phyloP scores from a whole-genome alignment of 2,888 invertebrate species.

The Bugula neritina region DNA sequence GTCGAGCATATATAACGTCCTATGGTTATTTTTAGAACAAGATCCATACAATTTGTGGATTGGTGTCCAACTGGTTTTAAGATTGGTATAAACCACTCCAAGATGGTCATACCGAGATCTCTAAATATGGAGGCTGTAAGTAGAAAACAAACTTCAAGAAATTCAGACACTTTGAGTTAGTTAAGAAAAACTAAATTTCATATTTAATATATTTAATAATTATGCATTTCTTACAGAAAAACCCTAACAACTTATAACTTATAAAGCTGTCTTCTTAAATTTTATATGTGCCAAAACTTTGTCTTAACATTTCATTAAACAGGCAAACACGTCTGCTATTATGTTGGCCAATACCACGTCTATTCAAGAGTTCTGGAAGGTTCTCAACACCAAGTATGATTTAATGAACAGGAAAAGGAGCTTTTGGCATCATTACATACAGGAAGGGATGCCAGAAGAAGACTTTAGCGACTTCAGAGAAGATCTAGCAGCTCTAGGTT shows the following conservation, averaged over 20 bases:
- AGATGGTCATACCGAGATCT: neutral
- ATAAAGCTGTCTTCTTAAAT: too few relatives aligned
- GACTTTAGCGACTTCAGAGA: slow-evolving; percentile 26
- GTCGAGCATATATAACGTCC: too few relatives aligned
- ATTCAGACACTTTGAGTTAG: neutral
- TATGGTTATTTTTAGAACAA: slow-evolving; percentile 28
- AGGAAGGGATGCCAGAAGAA: slow-evolving; percentile 28
- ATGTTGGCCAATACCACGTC: slow-evolving; percentile 28
- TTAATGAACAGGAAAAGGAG: slow-evolving; percentile 28
- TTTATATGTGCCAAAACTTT: too few relatives aligned
- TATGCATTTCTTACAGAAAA: too few relatives aligned
- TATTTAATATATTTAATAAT: too few relatives aligned
- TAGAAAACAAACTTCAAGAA: too few relatives aligned
- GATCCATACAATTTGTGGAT: slow-evolving; percentile 30
- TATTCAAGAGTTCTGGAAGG: slow-evolving; percentile 27
- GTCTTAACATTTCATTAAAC: too few relatives aligned
- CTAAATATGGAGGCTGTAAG: slow-evolving; percentile 27
- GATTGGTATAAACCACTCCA: slow-evolving; percentile 24
- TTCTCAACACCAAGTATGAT: slow-evolving; percentile 27
- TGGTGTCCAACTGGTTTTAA: slow-evolving; percentile 30
- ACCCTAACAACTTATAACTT: too few relatives aligned
- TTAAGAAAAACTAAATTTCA: too few relatives aligned
- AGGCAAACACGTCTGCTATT: slow-evolving; percentile 18
- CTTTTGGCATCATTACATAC: slow-evolving; percentile 28
- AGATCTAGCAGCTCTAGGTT: slow-evolving; percentile 26